Conservation (phyloP, 2,888 invertebrate species). For the Blera fallax region DNA sequence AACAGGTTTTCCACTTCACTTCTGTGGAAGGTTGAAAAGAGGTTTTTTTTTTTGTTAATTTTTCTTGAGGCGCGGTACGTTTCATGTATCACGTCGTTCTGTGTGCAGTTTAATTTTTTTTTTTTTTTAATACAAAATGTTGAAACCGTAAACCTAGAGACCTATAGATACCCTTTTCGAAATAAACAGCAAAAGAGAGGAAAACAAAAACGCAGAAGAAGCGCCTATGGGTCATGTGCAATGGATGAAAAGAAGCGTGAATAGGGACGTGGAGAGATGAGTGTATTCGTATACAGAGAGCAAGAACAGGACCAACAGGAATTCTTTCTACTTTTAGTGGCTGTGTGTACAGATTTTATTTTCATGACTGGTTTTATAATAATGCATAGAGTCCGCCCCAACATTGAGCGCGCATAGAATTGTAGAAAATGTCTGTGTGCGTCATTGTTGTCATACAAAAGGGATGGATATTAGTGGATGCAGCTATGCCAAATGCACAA, state of each 20-base stretch:
- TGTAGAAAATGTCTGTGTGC: not conserved
- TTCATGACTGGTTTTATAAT: slow-evolving; percentile 20
- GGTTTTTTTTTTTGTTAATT: not conserved
- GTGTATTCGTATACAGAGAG: not conserved
- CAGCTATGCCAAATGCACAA: slow-evolving; percentile 34
- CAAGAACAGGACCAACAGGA: slow-evolving; percentile 41
- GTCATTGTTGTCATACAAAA: slow-evolving; percentile 50
- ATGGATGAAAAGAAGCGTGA: slow-evolving; percentile 23
- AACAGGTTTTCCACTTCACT: slow-evolving; percentile 59
- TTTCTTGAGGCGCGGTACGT: slow-evolving; percentile 33
- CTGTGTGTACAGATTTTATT: slow-evolving; percentile 4
- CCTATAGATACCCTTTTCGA: slow-evolving; percentile 68
- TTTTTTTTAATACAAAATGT: slow-evolving; percentile 19
- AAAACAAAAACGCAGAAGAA: slow-evolving; percentile 38
- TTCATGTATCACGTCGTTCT: slow-evolving; percentile 41
- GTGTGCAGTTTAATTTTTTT: slow-evolving; percentile 16
- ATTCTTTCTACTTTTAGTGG: slow-evolving; percentile 1
- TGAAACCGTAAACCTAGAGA: slow-evolving; percentile 72
- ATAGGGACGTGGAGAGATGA: not conserved
- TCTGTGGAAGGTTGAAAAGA: slow-evolving; percentile 18
- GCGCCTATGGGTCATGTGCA: slow-evolving; percentile 65
- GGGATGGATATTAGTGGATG: slow-evolving; percentile 31
- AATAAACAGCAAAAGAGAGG: slow-evolving; percentile 4
- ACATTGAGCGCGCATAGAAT: slow-evolving; percentile 1
- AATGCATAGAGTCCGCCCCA: not conserved